phyloP scores from a whole-genome alignment of 1,140 invertebrate species.

The Lordiphosa mommai region DNA sequence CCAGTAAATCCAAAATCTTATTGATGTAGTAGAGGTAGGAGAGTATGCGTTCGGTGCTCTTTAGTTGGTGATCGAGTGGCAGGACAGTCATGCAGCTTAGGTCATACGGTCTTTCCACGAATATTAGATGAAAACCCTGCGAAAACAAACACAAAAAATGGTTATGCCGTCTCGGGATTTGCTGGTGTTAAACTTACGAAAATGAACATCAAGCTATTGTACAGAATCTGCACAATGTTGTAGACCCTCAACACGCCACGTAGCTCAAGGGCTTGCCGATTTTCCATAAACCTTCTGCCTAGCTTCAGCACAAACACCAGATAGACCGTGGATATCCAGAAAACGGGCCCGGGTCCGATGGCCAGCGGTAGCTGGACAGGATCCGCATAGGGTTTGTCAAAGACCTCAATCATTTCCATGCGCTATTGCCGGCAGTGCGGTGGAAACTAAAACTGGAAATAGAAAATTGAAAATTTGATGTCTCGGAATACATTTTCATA shows the following conservation, averaged over 20 bases:
- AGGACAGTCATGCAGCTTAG: conserved; percentile 24
- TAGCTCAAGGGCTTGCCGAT: conserved; percentile 90
- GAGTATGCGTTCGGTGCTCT: conserved; percentile 20
- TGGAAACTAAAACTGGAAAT: background rate
- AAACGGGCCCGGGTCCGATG: conserved; percentile 85
- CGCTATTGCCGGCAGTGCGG: background rate
- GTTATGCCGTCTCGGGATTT: too few species aligned
- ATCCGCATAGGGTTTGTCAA: conserved; percentile 19
- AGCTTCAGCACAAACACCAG: conserved; percentile 83
- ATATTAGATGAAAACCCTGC: conserved; percentile 15
- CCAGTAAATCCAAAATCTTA: conserved; percentile 44
- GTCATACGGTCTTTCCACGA: conserved; percentile 5
- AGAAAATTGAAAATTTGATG: background rate
- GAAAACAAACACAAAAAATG: background rate
- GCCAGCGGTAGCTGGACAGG: conserved; percentile 82
- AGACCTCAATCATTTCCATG: conserved; percentile 22
- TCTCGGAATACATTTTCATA: background rate
- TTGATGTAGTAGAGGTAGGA: conserved; percentile 35
- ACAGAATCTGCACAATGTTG: conserved; percentile 85
- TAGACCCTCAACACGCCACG: conserved; percentile 87
- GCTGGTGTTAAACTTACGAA: conserved; percentile 13
- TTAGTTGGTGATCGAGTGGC: conserved; percentile 29
- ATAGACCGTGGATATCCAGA: conserved; percentile 86
- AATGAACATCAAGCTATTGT: conserved; percentile 17
- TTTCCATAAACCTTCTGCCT: conserved; percentile 90